Evolutionary conservation across 2,113 vertebrate genomes (phyloP).

Genomic region (Phylloscopus whistleri): DNA sequence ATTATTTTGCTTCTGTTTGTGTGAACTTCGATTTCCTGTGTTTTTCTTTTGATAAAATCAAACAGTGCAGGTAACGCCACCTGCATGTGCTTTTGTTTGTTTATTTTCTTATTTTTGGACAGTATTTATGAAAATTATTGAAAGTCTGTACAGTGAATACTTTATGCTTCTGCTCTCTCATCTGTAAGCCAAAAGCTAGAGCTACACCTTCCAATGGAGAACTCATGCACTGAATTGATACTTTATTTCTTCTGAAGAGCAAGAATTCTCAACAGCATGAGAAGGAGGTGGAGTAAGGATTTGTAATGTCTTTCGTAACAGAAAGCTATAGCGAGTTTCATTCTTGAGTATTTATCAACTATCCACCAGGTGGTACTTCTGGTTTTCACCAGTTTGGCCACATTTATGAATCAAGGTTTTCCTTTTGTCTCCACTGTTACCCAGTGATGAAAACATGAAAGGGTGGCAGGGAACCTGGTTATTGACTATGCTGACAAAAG

Average conservation of each 20-base stretch:
- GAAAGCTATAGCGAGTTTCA: not conserved
- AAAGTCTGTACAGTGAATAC: not conserved
- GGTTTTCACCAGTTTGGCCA: not conserved
- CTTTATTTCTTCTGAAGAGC: not conserved
- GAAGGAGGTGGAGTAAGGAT: not conserved
- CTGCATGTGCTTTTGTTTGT: not conserved
- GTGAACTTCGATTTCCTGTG: not conserved
- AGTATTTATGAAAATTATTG: not conserved
- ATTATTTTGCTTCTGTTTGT: not conserved
- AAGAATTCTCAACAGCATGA: not conserved
- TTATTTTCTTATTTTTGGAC: not conserved
- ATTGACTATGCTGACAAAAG: not conserved
- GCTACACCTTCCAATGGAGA: not conserved
- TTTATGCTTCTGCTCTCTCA: not conserved
- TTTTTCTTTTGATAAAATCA: not conserved
- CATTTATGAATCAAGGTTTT: not conserved
- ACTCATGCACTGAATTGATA: not conserved
- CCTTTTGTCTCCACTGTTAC: not conserved
- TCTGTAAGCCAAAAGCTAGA: not conserved
- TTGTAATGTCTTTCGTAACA: not conserved
- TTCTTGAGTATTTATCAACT: not conserved
- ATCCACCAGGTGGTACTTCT: not conserved
- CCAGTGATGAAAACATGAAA: not conserved
- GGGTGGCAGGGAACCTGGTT: not conserved
- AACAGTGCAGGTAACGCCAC: not conserved